Base-by-base conservation (phyloP, 1,140 invertebrate species). In the Papilio machaon region DNA sequence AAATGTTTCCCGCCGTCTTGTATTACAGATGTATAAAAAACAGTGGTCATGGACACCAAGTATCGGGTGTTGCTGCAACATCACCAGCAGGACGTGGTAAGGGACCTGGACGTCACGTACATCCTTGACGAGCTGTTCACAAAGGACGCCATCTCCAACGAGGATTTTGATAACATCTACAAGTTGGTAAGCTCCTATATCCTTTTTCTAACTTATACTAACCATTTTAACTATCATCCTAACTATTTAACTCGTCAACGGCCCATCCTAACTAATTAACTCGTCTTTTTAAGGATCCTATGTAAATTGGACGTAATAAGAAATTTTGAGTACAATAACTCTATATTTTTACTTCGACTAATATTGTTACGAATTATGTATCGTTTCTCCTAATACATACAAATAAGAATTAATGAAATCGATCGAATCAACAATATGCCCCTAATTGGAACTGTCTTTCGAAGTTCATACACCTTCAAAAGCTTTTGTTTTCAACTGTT, bases 121-220 rank as follows among this genome's bases (percentile, higher is more conserved):
- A 92, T 95, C 52, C 82, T 94, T 10, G 92, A 94, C 77, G 87
- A 90, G 35, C 82, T 95, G 49, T 92, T 91, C 76, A 86, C 90
- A 17, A 91, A 87, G 43, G 82, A 90, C 46, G 92, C 85, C 0
- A 89, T 95, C 81, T 86, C 88, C 0, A 82, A 79, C 23, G 90
- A 92, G 30, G 91, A 93, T 17, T 89, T 88, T 75, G 88, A 92
- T 54, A 82, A 89, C 43, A 91, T 94, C 17, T 85, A 81, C 46
- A 87, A 83, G 49, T 73, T 90, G 88, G 93, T 93, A 84, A 86
- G 86, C 85, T 73, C 46, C 52, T 47, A 19, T 58, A 58, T 58
- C 54, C 17, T 58, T 9, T n/a, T 8, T n/a, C 9, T 8, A n/a
- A 17, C 49, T 52, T 15, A 15, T 52, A 52, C 49, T 52, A 17